These are phyloP conservation scores for Caradrina clavipalpis DNA, from an alignment of 2,888 invertebrate genomes.

Conservation along the genomic window DNA sequence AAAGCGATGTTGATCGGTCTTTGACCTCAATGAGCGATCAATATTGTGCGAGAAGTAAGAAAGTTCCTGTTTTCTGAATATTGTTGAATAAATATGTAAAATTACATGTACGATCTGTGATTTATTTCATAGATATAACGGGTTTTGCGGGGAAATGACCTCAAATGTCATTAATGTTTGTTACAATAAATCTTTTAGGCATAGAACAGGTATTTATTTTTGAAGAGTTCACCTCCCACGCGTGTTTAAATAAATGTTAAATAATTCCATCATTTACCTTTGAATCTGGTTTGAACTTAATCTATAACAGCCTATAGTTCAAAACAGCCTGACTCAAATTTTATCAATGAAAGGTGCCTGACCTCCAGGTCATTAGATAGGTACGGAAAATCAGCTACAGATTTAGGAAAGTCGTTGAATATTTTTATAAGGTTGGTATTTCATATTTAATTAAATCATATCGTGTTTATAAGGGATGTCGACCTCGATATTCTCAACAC, in stretches of 20 bases:
- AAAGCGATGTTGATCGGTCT: slow-evolving; percentile 29
- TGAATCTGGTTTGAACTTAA: slow-evolving; percentile 14
- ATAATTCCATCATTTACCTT: slow-evolving; percentile 36
- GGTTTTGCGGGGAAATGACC: slow-evolving; percentile 27
- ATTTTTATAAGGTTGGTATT: too few relatives aligned
- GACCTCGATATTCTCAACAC: too few relatives aligned
- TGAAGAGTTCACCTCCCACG: slow-evolving; percentile 37
- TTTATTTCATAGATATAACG: slow-evolving; percentile 32
- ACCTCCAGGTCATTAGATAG: neutral
- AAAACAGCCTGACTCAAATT: slow-evolving; percentile 26
- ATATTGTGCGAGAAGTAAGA: slow-evolving; percentile 22
- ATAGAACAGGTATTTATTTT: slow-evolving; percentile 6
- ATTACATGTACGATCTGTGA: slow-evolving; percentile 11
- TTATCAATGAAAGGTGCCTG: neutral
- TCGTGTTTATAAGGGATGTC: too few relatives aligned
- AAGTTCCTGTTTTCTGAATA: slow-evolving; percentile 53
- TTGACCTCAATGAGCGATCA: slow-evolving; percentile 46
- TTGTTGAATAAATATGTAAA: slow-evolving; percentile 18
- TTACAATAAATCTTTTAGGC: neutral
- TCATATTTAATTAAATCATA: too few relatives aligned
- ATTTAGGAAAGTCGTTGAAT: neutral
- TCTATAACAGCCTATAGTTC: slow-evolving; percentile 2
- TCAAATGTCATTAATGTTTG: slow-evolving; percentile 39
- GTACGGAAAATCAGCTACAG: neutral
- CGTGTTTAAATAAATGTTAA: slow-evolving; percentile 11